Evolutionary conservation across 1,140 invertebrate genomes (phyloP).

Genomic region (Lepidotrigona ventralis): DNA sequence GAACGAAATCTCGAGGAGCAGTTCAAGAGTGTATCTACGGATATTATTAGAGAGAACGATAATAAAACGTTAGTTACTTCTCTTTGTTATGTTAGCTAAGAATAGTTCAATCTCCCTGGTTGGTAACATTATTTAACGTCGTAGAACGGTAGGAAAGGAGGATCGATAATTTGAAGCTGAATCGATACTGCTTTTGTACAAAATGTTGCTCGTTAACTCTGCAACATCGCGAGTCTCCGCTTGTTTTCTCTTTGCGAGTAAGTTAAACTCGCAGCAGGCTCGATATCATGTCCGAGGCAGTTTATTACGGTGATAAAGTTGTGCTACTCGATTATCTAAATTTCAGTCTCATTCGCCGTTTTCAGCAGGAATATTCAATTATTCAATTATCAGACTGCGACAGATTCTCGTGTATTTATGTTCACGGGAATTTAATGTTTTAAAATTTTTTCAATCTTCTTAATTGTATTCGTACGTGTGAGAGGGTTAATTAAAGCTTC

Average conservation of each 20-base stretch:
- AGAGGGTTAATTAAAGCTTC: no score
- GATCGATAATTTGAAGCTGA: neutral
- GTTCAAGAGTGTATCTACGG: neutral
- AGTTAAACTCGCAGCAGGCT: neutral
- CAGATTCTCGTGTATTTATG: no score
- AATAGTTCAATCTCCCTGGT: neutral
- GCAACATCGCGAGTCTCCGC: neutral
- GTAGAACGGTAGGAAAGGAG: neutral
- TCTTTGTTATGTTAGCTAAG: neutral
- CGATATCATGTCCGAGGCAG: neutral
- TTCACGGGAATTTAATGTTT: no score
- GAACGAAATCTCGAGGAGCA: neutral
- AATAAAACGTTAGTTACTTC: neutral
- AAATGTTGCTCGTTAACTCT: neutral
- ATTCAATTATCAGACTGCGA: no score
- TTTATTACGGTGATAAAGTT: neutral
- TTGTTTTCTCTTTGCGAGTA: no score
- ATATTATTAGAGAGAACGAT: neutral
- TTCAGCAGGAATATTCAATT: no score
- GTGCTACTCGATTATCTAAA: neutral
- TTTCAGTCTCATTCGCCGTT: no score
- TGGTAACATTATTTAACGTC: neutral
- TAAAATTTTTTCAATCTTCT: no score
- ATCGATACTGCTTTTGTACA: neutral
- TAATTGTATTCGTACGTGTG: no score